Evolutionary conservation across 35 echinoderm and acorn worm species (phyloP), one percentile per base, ranked within the genome.

Genomic region (Apostichopus japonicus): DNA sequence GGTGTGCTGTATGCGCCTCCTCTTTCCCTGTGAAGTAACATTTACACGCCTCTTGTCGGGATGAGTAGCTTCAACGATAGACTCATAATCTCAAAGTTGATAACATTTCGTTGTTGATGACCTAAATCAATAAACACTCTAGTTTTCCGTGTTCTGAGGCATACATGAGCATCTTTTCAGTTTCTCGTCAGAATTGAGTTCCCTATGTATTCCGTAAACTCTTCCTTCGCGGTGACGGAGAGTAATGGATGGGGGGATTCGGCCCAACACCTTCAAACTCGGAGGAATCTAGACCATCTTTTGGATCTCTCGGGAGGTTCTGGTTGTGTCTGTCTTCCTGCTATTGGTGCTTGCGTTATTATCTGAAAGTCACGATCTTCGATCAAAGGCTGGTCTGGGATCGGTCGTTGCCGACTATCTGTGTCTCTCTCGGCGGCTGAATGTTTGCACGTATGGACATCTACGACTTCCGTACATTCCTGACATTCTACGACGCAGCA

Each of bases 381-480:
- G 24, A 91, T 79, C 15, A 91, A 53, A 23, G 90, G 75, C 14
- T 80, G 75, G 59, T 84, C 78, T 24, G 86, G 93, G 1, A 25
- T 58, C 15, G 77, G 77, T 57, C 22, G 53, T 16, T 78, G 70
- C 14, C 73, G 25, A 10, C 19, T 72, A 27, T 57, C 93, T 2
- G 86, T 51, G 0, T 76, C 86, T 21, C 61, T 86, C 86, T 91
- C 93, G 8, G 83, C 65, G 52, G 78, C 77, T 67, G 94, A 77
- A 19, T 92, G 90, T 53, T 98, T 98, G 58, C 96, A 98, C 16
- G 96, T 98, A 84, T 98, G 94, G 17, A 95, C 86, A 84, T 98
- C 94, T 0, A 98, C 90, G 8, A 89, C 93, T 54, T 98, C 96
- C 15, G 94, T 95, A 27, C 92, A 95, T 61, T 98, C 92, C 11